Conservation (phyloP, 2,888 invertebrate species). For the Neria commutata region DNA sequence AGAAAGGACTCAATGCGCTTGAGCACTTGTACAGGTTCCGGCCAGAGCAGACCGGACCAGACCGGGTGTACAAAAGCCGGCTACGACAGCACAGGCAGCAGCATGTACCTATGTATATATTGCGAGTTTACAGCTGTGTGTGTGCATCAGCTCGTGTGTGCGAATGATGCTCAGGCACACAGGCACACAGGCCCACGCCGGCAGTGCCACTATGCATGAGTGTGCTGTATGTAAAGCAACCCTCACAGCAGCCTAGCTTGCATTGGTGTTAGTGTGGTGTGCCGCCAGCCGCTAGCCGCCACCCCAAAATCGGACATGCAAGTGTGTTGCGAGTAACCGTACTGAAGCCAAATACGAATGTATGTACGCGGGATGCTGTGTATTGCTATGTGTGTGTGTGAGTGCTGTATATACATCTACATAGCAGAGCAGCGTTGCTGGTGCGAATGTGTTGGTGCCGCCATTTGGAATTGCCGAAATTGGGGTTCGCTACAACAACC, state of each 20-base stretch:
- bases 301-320: no score
- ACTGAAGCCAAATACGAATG: no score
- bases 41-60: not conserved
- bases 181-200: slow-evolving; percentile 7
- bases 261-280: not conserved
- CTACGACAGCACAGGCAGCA: slow-evolving; percentile 31
- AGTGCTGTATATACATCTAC: slow-evolving; percentile 8
- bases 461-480: slow-evolving; percentile 60
- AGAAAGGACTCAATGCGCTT: not conserved
- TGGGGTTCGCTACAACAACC: slow-evolving; percentile 63
- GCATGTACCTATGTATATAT: no score
- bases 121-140: no score
- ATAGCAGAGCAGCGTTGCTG: not conserved
- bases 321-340: no score
- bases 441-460: slow-evolving; percentile 37
- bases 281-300: not conserved
- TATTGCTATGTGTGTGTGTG: slow-evolving; percentile 12
- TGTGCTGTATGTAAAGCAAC: not conserved
- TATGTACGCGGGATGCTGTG: not conserved
- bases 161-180: slow-evolving; percentile 2
- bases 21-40: slow-evolving; percentile 1
- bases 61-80: slow-evolving; percentile 40
- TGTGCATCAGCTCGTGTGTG: slow-evolving; percentile 15
- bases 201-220: not conserved
- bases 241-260: not conserved